Percentiles rank a stretch among this genome's conserved stretches.
Conservation (phyloP, 1,140 invertebrate genomes). For the Lycorma delicatula region DNA sequence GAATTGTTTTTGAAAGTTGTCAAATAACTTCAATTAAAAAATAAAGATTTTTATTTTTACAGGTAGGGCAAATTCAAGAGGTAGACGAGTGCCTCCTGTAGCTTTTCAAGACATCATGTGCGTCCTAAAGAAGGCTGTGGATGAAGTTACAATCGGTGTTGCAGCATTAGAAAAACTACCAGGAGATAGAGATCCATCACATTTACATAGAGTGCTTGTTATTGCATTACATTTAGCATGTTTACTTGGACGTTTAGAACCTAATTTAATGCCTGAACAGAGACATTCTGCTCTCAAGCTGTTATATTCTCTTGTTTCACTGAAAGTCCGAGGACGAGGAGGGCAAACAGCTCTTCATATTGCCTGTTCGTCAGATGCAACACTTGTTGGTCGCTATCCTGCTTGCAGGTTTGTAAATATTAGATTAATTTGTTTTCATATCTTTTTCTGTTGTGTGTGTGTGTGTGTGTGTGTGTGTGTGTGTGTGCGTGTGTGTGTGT, state of each 20-base stretch:
- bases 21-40: too few species aligned
- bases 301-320: constrained; percentile 26
- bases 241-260: constrained; percentile 51
- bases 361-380: constrained; percentile 54
- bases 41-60: constrained; percentile 22
- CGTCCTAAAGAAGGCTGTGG: constrained; percentile 71
- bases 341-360: constrained; percentile 75
- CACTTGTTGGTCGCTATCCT: constrained; percentile 56
- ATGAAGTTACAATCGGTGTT: constrained; percentile 49
- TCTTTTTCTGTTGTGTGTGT: neutral
- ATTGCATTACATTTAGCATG: constrained; percentile 75
- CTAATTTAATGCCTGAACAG: constrained; percentile 34
- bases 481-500: neutral
- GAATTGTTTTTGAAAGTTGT: too few species aligned
- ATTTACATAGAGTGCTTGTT: constrained; percentile 56
- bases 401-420: constrained; percentile 54
- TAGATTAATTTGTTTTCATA: neutral
- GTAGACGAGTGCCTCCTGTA: constrained; percentile 65
- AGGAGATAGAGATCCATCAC: constrained; percentile 2
- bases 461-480: neutral
- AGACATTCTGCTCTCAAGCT: constrained; percentile 31
- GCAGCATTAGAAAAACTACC: constrained; percentile 23
- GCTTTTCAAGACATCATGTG: constrained; percentile 70
- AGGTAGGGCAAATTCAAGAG: constrained; percentile 54
- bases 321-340: constrained; percentile 43